Conservation (phyloP, 1,140 invertebrate genomes). For the Neelides sp. region DNA sequence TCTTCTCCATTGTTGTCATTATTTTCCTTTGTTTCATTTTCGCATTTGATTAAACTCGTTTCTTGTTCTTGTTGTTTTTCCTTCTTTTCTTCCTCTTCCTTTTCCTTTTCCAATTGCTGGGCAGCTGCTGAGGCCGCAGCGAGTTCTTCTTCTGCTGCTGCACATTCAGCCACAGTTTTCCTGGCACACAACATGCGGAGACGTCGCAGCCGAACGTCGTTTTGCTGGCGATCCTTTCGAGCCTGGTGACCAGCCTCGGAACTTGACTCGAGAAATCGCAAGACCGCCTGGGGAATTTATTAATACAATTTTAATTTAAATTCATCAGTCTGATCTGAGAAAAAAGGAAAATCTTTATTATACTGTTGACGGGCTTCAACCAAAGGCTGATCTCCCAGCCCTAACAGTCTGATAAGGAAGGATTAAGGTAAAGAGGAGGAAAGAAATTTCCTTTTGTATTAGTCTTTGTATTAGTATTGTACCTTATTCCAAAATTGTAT, state of each 20-base stretch:
- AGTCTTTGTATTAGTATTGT: no score
- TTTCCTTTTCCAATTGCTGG: constrained; percentile 20
- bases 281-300: no score
- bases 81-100: constrained; percentile 32
- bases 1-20: constrained; percentile 45
- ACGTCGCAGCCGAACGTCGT: constrained; percentile 37
- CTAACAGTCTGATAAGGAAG: not conserved
- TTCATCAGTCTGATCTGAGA: not conserved
- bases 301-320: no score
- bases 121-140: constrained; percentile 19
- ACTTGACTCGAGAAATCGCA: constrained; percentile 24
- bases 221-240: constrained; percentile 27
- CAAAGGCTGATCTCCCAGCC: no score
- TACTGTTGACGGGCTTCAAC: no score
- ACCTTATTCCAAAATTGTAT: no score
- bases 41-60: constrained; percentile 27
- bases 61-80: constrained; percentile 27
- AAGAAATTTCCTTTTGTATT: no score
- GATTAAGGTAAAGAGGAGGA: no score
- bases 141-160: constrained; percentile 33
- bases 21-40: constrained; percentile 38
- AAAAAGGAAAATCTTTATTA: not conserved
- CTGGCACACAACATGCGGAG: constrained; percentile 58
- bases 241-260: constrained; percentile 20
- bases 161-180: constrained; percentile 56